These are phyloP conservation scores for Panthera uncia DNA, from an alignment of 2,113 vertebrate species.

Conservation along the genomic window DNA sequence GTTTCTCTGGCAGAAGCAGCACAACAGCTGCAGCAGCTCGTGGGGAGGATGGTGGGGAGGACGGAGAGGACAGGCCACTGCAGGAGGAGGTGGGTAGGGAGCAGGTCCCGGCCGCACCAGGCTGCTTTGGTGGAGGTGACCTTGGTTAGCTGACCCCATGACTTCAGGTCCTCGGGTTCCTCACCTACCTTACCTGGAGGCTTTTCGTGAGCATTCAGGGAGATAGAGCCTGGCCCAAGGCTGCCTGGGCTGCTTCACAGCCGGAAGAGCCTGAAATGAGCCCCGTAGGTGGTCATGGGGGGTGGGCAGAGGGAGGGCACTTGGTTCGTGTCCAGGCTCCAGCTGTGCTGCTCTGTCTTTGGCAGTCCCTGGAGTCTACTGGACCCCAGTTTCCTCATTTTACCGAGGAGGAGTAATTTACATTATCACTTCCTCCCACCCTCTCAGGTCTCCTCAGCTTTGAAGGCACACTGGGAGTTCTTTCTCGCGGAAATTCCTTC, in stretches of 20 bases:
- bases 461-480: neutral
- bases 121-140: neutral
- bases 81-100: neutral
- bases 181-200: neutral
- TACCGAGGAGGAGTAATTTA: neutral
- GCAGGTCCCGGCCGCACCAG: too few species aligned
- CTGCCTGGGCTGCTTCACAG: neutral
- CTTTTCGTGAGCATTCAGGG: neutral
- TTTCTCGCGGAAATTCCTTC: neutral
- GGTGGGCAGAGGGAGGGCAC: neutral
- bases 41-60: neutral
- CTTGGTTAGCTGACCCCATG: neutral
- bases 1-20: neutral
- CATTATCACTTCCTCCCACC: rapidly evolving
- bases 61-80: neutral
- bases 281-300: neutral
- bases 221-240: neutral
- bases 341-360: neutral
- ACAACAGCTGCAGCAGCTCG: too few species aligned
- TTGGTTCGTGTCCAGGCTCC: neutral
- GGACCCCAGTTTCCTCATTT: neutral
- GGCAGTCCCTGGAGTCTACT: neutral
- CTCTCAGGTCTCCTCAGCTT: neutral
- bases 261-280: neutral
- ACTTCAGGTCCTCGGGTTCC: neutral